phyloP scores from a whole-genome alignment of 2,797 vertebrate genomes.

The Sebastes steindachneri region DNA sequence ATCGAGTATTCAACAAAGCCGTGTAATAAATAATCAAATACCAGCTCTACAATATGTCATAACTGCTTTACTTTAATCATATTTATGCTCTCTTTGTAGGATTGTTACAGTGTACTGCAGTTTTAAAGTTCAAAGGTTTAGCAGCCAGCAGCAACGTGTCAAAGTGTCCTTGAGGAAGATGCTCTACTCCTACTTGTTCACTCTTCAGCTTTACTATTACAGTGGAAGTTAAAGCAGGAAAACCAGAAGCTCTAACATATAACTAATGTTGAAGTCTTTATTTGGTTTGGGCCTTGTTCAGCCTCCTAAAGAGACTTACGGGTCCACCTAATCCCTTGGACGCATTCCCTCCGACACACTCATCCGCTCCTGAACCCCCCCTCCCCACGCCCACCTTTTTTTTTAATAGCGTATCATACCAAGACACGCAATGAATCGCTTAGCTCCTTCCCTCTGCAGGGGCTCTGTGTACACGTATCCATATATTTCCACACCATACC shows the following conservation, averaged over 20 bases:
- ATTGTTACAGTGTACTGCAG: background rate
- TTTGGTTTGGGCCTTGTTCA: slow-evolving; percentile 57
- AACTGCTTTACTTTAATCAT: background rate
- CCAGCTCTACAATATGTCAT: background rate
- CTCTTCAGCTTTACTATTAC: slow-evolving; percentile 13
- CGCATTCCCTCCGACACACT: slow-evolving; percentile 37
- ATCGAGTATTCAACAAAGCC: background rate
- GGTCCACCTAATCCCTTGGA: slow-evolving; percentile 50
- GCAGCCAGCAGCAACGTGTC: background rate
- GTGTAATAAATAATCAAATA: background rate
- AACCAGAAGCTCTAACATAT: slow-evolving; percentile 43
- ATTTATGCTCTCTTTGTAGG: background rate
- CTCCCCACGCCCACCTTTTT: slow-evolving; percentile 42
- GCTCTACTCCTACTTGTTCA: background rate
- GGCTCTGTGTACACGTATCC: slow-evolving; percentile 35
- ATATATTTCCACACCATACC: slow-evolving; percentile 45
- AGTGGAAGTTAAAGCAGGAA: slow-evolving; percentile 21
- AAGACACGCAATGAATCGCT: slow-evolving; percentile 54
- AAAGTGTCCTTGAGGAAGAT: background rate
- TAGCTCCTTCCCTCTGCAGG: slow-evolving; percentile 37
- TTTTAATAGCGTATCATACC: slow-evolving; percentile 39
- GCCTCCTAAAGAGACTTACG: slow-evolving; percentile 51
- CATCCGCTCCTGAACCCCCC: slow-evolving; percentile 17
- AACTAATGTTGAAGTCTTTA: slow-evolving; percentile 52
- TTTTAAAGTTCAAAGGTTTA: background rate